Base-by-base conservation (phyloP, 2,888 invertebrate species). In the Crepidodera aurea region DNA sequence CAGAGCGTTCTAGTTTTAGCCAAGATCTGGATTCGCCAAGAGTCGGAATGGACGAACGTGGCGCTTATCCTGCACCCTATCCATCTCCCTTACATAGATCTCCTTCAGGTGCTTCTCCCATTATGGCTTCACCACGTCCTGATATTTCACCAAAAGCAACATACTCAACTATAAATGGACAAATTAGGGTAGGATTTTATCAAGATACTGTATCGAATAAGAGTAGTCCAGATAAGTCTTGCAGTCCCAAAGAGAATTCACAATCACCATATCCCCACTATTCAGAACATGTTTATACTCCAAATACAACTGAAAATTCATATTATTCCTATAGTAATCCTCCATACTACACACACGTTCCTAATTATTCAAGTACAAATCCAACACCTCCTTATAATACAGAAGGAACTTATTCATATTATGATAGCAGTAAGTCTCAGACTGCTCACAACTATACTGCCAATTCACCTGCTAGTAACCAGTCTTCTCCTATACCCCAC, bases 111-210 rank as follows among this genome's bases (percentile, higher is more conserved):
- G 90, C 90, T 18, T 92, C 92, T 0, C 82, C 82, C 1, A 69
- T 78, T 8, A 76, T 84, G 57, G 89, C 89, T 8, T 92, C 93
- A 0, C 92, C 93, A 0, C 84, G 89, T 66, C 88, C 88, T 0
- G 91, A 91, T 66, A 88, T 88, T 44, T 80, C 82, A 1, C 86
- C 86, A 65, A 87, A 87, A 71, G 85, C 88, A n/a, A 82, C 86
- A 0, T 88, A 90, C 76, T 88, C 90, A 0, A 85, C 88, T 10
- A 84, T 91, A n/a, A 93, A 93, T 74, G 92, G 92, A 0, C 90
- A 92, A 2, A 90, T 94, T 3, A 85, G 93, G 69, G 93, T 93
- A 29, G 94, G 94, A 2, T 94, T 94, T 78, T 94, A 94, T 80
- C 94, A 94, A 54, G 94, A 94, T 71, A 91, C 90, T 0, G 88